phyloP scores from a whole-genome alignment of 2,888 invertebrate species.

The Coelinius sp. region DNA sequence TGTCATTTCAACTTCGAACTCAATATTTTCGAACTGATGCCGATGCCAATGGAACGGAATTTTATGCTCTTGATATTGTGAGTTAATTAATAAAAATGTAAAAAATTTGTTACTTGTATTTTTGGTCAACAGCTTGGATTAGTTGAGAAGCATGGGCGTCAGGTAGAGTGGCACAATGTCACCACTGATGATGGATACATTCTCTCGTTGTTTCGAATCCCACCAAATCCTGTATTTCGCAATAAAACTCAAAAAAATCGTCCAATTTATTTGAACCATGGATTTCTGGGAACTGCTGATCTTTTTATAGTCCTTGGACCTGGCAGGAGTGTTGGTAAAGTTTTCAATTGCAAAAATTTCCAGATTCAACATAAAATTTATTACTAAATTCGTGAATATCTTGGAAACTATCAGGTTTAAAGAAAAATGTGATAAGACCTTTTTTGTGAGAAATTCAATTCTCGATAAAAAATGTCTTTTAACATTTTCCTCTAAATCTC shows the following conservation, averaged over 20 bases:
- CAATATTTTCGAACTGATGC: background rate
- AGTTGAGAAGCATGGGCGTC: constrained; percentile 53
- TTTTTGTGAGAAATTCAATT: no score
- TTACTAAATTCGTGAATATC: background rate
- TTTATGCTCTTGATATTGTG: background rate
- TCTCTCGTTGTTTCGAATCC: constrained; percentile 57
- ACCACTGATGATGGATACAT: constrained; percentile 61
- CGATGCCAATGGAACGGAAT: background rate
- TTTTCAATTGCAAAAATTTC: background rate
- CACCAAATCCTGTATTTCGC: constrained; percentile 48
- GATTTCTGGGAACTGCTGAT: constrained; percentile 58
- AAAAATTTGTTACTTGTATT: background rate
- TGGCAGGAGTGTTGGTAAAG: constrained; percentile 59
- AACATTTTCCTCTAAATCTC: background rate
- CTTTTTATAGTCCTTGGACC: constrained; percentile 59
- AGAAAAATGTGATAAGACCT: background rate
- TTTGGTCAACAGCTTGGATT: constrained; percentile 51
- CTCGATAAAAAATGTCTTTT: background rate
- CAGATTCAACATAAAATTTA: background rate
- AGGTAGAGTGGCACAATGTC: constrained; percentile 59
- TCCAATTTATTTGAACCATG: constrained; percentile 56
- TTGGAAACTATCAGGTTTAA: background rate
- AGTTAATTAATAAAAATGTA: background rate
- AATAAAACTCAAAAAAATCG: constrained; percentile 30
- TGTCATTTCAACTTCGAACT: background rate